Percentiles rank a stretch among this genome's conserved stretches.
Conservation (phyloP, 1,140 invertebrate species). For the Drosophila jambulina region DNA sequence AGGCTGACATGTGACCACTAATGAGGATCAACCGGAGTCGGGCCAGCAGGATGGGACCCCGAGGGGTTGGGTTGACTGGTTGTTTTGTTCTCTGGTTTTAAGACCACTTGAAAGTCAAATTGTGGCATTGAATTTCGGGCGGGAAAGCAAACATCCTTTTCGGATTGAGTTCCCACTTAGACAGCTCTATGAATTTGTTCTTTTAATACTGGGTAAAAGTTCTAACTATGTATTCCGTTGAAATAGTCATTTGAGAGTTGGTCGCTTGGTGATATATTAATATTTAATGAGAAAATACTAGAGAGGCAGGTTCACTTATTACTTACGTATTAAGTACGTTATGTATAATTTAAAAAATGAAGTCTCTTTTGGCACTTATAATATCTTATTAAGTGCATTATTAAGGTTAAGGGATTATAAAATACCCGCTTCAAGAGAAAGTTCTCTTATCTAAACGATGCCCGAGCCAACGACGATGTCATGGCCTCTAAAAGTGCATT, state of each 20-base stretch:
- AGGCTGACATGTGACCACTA: constrained; percentile 79
- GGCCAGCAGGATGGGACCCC: constrained; percentile 3
- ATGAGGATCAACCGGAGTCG: constrained; percentile 76
- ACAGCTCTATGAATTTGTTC: not conserved
- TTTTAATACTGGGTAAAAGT: not conserved
- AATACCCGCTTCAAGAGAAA: constrained; percentile 1
- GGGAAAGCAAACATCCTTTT: constrained; percentile 42
- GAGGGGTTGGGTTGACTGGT: constrained; percentile 21
- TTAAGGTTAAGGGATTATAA: constrained; percentile 27
- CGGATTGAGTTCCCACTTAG: constrained; percentile 61
- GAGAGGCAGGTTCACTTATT: not conserved
- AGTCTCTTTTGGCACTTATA: not conserved
- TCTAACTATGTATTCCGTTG: too few species aligned
- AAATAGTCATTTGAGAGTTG: not conserved
- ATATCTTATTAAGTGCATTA: constrained; percentile 1
- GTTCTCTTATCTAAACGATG: constrained; percentile 66
- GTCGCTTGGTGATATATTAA: too few species aligned
- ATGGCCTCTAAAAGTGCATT: constrained; percentile 31
- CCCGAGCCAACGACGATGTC: constrained; percentile 32
- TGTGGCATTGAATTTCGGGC: constrained; percentile 70
- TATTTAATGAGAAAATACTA: not conserved
- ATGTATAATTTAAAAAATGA: not conserved
- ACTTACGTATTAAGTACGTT: not conserved
- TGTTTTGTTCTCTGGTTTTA: constrained; percentile 38
- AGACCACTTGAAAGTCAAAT: constrained; percentile 75